These are phyloP conservation scores for Oryzias dopingdopingensis DNA, from an alignment of 2,797 vertebrate genomes.

Conservation along the genomic window DNA sequence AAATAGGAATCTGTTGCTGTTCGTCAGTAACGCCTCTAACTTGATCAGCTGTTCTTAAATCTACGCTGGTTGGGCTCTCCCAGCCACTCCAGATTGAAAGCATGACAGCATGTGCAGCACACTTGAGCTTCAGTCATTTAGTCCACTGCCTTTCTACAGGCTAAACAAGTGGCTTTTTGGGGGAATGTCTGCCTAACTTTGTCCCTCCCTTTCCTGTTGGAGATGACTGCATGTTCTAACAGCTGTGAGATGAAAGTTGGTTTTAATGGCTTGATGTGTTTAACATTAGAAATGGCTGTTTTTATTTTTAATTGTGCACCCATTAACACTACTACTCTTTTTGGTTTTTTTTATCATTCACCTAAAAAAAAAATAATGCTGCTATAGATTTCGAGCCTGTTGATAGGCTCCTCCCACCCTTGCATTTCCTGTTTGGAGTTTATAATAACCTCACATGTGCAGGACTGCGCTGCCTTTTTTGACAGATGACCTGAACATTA, in stretches of 20 bases:
- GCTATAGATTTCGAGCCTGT: constrained; percentile 42
- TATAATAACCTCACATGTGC: constrained; percentile 6
- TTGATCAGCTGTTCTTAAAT: constrained; percentile 16
- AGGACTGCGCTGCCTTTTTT: constrained; percentile 32
- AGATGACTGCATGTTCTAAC: constrained; percentile 48
- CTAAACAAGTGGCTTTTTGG: constrained; percentile 17
- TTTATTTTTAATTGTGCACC: constrained; percentile 20
- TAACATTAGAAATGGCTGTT: neutral
- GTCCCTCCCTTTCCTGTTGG: constrained; percentile 18
- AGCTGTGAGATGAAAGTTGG: constrained; percentile 19
- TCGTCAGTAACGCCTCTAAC: constrained; percentile 16
- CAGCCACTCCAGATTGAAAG: constrained; percentile 40
- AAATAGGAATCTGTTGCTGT: constrained; percentile 23
- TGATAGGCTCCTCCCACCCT: constrained; percentile 19
- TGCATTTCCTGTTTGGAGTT: constrained; percentile 29
- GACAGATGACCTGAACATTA: constrained; percentile 22
- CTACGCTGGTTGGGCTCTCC: constrained; percentile 31
- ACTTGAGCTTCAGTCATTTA: constrained; percentile 19
- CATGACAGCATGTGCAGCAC: constrained; percentile 58
- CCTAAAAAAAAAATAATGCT: constrained; percentile 54
- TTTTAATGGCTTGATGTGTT: constrained; percentile 9
- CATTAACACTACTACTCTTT: constrained; percentile 21
- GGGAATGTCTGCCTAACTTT: constrained; percentile 16
- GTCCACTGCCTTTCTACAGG: constrained; percentile 30
- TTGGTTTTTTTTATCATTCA: constrained; percentile 37